Conservation (phyloP, 2,888 invertebrate genomes). For the Sturmia bella region DNA sequence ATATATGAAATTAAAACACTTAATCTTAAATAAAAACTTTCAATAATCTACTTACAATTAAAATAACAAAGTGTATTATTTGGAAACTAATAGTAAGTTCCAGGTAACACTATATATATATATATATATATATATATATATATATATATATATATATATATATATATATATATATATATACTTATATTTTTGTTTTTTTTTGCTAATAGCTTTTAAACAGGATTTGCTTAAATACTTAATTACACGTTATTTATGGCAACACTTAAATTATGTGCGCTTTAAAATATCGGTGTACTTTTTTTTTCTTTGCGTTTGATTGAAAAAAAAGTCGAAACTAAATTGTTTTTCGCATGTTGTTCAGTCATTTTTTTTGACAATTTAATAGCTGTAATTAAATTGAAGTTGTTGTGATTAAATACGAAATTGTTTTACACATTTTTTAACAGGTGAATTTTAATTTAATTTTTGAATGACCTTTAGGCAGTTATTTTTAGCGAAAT, state of each 20-base stretch:
- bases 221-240: conserved; percentile 59
- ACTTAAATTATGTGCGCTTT: conserved; percentile 52
- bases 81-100: too few species aligned
- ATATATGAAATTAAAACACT: too few species aligned
- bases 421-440: conserved; percentile 53
- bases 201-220: conserved; percentile 31
- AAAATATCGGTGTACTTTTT: neutral
- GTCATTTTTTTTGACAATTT: conserved; percentile 61
- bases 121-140: neutral
- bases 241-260: conserved; percentile 65
- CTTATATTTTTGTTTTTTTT: conserved; percentile 49
- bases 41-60: too few species aligned
- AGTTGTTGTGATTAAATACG: conserved; percentile 63
- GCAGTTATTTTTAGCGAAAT: conserved; percentile 3
- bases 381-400: conserved; percentile 67
- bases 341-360: conserved; percentile 59
- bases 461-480: conserved; percentile 28
- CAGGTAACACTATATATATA: too few species aligned
- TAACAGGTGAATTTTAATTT: conserved; percentile 50
- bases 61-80: too few species aligned
- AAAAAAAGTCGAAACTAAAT: conserved; percentile 46
- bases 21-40: too few species aligned
- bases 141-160: neutral
- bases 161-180: conserved; percentile 5
- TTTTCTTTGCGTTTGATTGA: conserved; percentile 1